Percentiles rank a stretch among this genome's conserved stretches.
These are phyloP conservation scores for Cebidichthys violaceus DNA, from an alignment of 2,113 vertebrate genomes.

Conservation along the genomic window DNA sequence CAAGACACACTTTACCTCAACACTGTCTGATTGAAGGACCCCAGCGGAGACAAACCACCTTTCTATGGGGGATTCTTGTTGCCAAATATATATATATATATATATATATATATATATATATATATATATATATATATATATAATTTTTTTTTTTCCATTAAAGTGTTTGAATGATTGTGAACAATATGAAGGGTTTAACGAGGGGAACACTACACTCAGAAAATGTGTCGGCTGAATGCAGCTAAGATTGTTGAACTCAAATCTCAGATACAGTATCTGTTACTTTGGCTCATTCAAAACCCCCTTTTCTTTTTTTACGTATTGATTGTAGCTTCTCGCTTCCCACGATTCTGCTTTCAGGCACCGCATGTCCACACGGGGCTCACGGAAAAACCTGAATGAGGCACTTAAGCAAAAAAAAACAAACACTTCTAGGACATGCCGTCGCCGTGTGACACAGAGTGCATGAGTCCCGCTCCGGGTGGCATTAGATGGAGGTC, in stretches of 20 bases:
- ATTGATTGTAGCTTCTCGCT: slow-evolving; percentile 59
- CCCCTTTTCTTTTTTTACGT: slow-evolving; percentile 11
- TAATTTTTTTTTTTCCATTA: background rate
- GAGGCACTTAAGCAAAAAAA: slow-evolving; percentile 52
- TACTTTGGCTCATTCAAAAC: slow-evolving; percentile 21
- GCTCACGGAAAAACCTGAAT: slow-evolving; percentile 49
- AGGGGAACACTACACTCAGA: slow-evolving; percentile 63
- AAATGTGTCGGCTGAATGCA: slow-evolving; percentile 31
- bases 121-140: background rate
- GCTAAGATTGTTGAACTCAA: slow-evolving; percentile 26
- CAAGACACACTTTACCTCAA: slow-evolving; percentile 64
- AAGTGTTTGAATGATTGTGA: slow-evolving; percentile 51
- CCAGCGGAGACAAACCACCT: slow-evolving; percentile 19
- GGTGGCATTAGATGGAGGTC: slow-evolving; percentile 35
- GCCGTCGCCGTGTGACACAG: background rate
- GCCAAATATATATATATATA: slow-evolving; percentile 51
- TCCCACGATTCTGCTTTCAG: slow-evolving; percentile 47
- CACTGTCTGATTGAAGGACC: slow-evolving; percentile 58
- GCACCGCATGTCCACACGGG: slow-evolving; percentile 22
- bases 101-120: background rate
- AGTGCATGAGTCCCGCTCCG: slow-evolving; percentile 30
- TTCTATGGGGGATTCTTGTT: slow-evolving; percentile 33
- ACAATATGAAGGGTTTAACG: slow-evolving; percentile 59
- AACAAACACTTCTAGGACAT: slow-evolving; percentile 11
- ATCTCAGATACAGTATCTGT: slow-evolving; percentile 38